Conservation (phyloP, 2,888 invertebrate species). For the Argynnis bischoffii region DNA sequence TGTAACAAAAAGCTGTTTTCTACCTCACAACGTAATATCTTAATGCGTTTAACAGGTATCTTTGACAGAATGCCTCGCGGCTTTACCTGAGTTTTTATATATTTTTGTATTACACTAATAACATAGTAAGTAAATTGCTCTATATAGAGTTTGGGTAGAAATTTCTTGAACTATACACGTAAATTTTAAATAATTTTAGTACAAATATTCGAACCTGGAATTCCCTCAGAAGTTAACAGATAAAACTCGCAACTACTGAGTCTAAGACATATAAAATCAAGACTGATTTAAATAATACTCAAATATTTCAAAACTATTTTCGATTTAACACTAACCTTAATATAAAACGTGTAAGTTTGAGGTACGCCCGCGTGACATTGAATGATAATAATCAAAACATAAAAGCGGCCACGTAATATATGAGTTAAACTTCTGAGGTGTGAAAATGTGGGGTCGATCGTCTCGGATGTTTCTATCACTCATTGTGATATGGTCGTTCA, state of each 20-base stretch:
- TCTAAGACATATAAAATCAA: not conserved
- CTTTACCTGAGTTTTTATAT: not conserved
- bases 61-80: not conserved
- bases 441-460: constrained; percentile 75
- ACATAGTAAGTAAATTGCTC: not conserved
- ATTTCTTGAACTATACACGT: not conserved
- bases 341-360: constrained; percentile 44
- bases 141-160: not conserved
- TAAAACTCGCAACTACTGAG: not conserved
- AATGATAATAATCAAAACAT: constrained; percentile 80
- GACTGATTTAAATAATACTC: constrained; percentile 1
- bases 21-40: constrained; percentile 65
- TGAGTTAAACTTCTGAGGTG: constrained; percentile 78
- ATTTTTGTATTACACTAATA: not conserved
- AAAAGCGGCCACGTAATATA: constrained; percentile 78
- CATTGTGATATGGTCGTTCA: constrained; percentile 78
- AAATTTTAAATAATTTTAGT: not conserved
- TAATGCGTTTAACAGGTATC: constrained; percentile 63
- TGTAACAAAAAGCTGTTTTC: constrained; percentile 58
- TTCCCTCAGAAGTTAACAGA: no score
- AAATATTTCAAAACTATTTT: constrained; percentile 6
- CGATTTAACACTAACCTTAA: not conserved
- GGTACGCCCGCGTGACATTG: constrained; percentile 61
- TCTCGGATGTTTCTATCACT: constrained; percentile 80
- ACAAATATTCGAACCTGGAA: no score